A percentile compares a stretch with the other conserved stretches of the same genome.
phyloP scores from a whole-genome alignment of 2,797 vertebrate genomes.

The Sparidentex hasta region DNA sequence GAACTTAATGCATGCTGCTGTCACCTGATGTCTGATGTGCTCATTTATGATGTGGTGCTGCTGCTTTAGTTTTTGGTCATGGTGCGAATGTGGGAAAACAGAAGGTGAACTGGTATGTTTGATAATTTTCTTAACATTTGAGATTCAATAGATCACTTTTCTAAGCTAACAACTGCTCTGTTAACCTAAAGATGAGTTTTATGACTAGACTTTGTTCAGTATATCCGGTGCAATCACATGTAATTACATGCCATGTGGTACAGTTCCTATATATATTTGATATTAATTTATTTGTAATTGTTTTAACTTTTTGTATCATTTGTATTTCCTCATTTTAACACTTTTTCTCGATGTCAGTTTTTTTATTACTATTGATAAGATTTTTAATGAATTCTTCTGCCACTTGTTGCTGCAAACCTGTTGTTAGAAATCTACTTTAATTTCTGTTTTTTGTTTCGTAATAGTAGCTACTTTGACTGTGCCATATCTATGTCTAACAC shows the following conservation, averaged over 20 bases:
- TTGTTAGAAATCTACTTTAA: constrained; percentile 35
- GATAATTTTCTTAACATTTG: constrained; percentile 23
- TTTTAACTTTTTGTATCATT: constrained; percentile 68
- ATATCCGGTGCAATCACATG: constrained; percentile 56
- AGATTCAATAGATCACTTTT: constrained; percentile 42
- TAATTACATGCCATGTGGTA: constrained; percentile 39
- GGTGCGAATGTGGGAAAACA: constrained; percentile 18
- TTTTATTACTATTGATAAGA: constrained; percentile 28
- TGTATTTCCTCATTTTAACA: constrained; percentile 56
- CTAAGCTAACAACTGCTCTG: constrained; percentile 52
- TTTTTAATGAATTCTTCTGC: constrained; percentile 47
- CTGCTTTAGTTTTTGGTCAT: constrained; percentile 34
- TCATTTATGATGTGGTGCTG: constrained; percentile 17
- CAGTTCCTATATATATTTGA: constrained; percentile 47
- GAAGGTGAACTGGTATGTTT: constrained; percentile 22
- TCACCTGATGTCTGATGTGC: constrained; percentile 19
- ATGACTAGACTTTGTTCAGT: constrained; percentile 41
- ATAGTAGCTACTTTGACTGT: constrained; percentile 43
- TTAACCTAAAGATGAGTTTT: constrained; percentile 46
- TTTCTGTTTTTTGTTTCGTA: constrained; percentile 12
- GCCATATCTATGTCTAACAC: constrained; percentile 52
- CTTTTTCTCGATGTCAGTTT: constrained; percentile 26
- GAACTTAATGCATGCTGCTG: constrained; percentile 31
- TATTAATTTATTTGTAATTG: constrained; percentile 79
- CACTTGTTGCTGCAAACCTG: constrained; percentile 32